Percentiles rank a stretch among this genome's conserved stretches.
phyloP scores from a whole-genome alignment of 2,888 invertebrate genomes.

The Ennomos fuscantarius region DNA sequence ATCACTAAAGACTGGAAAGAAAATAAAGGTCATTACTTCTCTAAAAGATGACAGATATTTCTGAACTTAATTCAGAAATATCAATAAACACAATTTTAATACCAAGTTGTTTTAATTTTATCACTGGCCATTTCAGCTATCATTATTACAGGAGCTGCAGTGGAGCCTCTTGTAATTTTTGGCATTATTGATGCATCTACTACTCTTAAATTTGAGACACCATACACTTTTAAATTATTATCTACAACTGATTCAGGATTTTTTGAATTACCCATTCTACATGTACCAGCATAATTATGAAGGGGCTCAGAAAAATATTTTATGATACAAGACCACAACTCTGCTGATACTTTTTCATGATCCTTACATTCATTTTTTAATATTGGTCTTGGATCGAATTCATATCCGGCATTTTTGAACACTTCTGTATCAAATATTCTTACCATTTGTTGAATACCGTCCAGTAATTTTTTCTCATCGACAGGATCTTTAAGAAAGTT shows the following conservation, averaged over 20 bases:
- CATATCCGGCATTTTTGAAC: constrained; percentile 68
- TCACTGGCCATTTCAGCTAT: constrained; percentile 81
- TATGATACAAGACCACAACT: constrained; percentile 79
- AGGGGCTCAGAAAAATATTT: constrained; percentile 73
- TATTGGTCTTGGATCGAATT: constrained; percentile 73
- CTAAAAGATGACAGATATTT: constrained; percentile 49
- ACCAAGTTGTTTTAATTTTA: constrained; percentile 78
- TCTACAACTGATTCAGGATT: constrained; percentile 77
- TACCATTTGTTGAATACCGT: constrained; percentile 73
- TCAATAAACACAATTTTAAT: constrained; percentile 52
- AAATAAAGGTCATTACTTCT: constrained; percentile 66
- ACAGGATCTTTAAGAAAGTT: constrained; percentile 70
- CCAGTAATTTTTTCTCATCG: constrained; percentile 71
- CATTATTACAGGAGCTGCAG: constrained; percentile 78
- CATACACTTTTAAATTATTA: constrained; percentile 65
- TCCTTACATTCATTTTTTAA: constrained; percentile 73
- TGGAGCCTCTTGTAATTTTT: constrained; percentile 75
- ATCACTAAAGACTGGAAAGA: constrained; percentile 78
- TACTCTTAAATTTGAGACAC: constrained; percentile 68
- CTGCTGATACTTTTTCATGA: constrained; percentile 68
- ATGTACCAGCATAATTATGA: constrained; percentile 78
- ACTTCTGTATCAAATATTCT: constrained; percentile 78
- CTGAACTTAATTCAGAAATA: constrained; percentile 59
- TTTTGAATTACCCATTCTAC: constrained; percentile 74
- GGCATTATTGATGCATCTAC: constrained; percentile 78